Percentiles rank a stretch among this genome's conserved stretches.
Conservation (phyloP, 1,140 invertebrate genomes). For the Drosophila willistoni region DNA sequence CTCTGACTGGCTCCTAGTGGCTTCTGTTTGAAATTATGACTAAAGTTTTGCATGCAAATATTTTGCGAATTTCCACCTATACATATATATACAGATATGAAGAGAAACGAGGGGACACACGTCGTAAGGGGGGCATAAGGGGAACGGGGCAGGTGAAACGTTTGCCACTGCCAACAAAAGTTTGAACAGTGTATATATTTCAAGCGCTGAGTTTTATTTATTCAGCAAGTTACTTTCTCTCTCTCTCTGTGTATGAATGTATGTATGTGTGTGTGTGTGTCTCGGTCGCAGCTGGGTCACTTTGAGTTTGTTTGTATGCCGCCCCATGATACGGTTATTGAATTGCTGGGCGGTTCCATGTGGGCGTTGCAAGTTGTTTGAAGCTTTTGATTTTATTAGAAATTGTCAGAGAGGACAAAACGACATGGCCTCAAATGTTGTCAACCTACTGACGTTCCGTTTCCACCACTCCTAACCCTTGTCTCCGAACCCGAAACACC, state of each 20-base stretch:
- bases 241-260: slow-evolving; percentile 5
- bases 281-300: slow-evolving; percentile 45
- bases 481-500: neutral
- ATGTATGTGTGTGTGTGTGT: slow-evolving; percentile 20
- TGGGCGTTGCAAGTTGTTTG: slow-evolving; percentile 39
- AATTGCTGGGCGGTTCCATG: slow-evolving; percentile 46
- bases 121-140: neutral
- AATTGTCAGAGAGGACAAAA: slow-evolving; percentile 62
- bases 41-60: slow-evolving; percentile 79
- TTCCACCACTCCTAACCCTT: neutral
- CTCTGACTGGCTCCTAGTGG: neutral
- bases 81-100: slow-evolving; percentile 14
- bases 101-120: slow-evolving; percentile 30
- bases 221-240: slow-evolving; percentile 59
- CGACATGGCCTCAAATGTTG: slow-evolving; percentile 58
- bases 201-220: slow-evolving; percentile 67
- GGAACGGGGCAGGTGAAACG: slow-evolving; percentile 50
- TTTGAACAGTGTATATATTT: slow-evolving; percentile 59
- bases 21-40: slow-evolving; percentile 67
- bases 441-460: neutral
- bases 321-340: slow-evolving; percentile 57
- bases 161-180: slow-evolving; percentile 51
- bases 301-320: slow-evolving; percentile 52
- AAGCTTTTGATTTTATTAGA: slow-evolving; percentile 79
- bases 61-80: slow-evolving; percentile 72